Evolutionary conservation across 2,113 vertebrate genomes (phyloP).

Genomic region (Cromileptes altivelis): DNA sequence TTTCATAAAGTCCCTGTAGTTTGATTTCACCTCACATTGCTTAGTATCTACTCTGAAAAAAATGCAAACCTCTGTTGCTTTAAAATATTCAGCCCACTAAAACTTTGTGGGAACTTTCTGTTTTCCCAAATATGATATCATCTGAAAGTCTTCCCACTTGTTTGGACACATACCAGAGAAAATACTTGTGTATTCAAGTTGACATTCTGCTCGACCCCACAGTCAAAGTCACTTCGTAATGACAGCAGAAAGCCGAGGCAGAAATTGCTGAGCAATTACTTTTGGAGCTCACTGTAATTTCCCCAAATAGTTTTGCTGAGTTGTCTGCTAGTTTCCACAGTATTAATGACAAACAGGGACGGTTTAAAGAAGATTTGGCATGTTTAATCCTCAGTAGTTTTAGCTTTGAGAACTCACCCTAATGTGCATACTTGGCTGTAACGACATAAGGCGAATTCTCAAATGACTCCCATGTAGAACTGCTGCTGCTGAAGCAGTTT

Average conservation of each 20-base stretch:
- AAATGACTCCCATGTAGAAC: background rate
- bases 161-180: background rate
- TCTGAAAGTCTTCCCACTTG: background rate
- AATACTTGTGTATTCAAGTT: background rate
- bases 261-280: conserved; percentile 41
- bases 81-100: background rate
- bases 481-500: background rate
- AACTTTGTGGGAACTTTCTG: background rate
- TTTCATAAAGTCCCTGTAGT: background rate
- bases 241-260: conserved; percentile 1
- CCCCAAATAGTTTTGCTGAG: conserved; percentile 24
- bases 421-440: conserved; percentile 1
- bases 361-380: conserved; percentile 41
- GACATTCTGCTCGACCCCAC: conserved; percentile 37
- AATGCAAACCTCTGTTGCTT: background rate
- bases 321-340: conserved; percentile 24
- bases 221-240: conserved; percentile 16
- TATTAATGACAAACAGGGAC: conserved; percentile 37
- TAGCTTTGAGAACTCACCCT: conserved; percentile 21
- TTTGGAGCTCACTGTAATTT: conserved; percentile 5
- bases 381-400: conserved; percentile 50
- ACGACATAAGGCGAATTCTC: conserved; percentile 13
- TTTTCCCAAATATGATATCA: background rate
- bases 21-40: background rate
- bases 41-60: background rate